These are phyloP conservation scores for Vireo griseus DNA, from an alignment of 2,797 vertebrate genomes.

Conservation along the genomic window DNA sequence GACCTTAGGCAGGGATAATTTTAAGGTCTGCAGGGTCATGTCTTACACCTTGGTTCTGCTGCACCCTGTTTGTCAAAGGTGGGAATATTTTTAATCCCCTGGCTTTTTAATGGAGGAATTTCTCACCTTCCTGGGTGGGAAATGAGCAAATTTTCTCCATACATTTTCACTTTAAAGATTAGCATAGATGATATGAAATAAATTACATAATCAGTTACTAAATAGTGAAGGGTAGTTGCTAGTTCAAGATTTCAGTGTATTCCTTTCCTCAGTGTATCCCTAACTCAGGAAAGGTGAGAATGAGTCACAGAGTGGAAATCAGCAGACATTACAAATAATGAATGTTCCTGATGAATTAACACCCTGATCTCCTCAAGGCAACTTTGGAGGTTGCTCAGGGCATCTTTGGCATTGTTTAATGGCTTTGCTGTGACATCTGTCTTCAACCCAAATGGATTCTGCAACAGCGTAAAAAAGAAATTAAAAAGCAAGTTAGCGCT, in stretches of 20 bases:
- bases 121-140: background rate
- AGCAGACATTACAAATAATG: background rate
- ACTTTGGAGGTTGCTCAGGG: slow-evolving; percentile 59
- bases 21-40: background rate
- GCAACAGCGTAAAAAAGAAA: background rate
- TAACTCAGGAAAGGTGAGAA: background rate
- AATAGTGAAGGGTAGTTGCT: background rate
- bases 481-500: background rate
- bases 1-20: background rate
- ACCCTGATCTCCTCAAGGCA: slow-evolving; percentile 5
- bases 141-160: rapidly evolving
- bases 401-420: slow-evolving; percentile 33
- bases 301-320: background rate
- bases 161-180: background rate
- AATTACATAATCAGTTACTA: background rate
- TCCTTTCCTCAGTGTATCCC: background rate
- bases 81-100: background rate
- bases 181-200: rapidly evolving
- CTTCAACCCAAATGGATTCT: background rate
- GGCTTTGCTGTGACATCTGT: background rate
- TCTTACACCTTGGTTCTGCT: background rate
- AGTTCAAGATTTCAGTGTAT: background rate
- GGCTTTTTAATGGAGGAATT: background rate
- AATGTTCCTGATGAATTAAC: slow-evolving; percentile 45
- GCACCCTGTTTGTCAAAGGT: background rate